Percentiles rank a stretch among this genome's conserved stretches.
Conservation (phyloP, 2,888 invertebrate genomes). For the Pasiphila rectangulata region DNA sequence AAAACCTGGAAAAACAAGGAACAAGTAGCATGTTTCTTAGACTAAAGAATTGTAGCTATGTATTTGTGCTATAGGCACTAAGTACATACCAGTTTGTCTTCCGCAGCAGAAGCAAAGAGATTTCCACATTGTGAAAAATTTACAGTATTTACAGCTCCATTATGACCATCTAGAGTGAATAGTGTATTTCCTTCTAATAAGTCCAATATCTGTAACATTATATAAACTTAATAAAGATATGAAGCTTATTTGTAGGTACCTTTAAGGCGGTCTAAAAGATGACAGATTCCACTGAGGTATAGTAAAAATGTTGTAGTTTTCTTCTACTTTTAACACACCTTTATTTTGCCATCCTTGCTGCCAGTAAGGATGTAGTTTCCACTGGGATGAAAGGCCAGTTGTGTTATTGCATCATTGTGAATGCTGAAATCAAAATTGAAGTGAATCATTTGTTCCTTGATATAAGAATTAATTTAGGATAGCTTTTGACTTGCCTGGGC, state of each 20-base stretch:
- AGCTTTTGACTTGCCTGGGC: no score
- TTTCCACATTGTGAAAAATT: slow-evolving; percentile 89
- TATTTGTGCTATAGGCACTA: neutral
- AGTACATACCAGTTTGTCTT: slow-evolving; percentile 84
- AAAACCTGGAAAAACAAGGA: slow-evolving; percentile 61
- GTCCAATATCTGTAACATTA: slow-evolving; percentile 85
- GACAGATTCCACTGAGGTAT: no score
- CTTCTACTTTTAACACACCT: no score
- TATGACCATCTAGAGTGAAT: slow-evolving; percentile 92
- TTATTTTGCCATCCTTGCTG: slow-evolving; percentile 91
- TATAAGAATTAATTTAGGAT: no score
- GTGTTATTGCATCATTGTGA: slow-evolving; percentile 84
- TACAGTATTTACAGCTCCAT: slow-evolving; percentile 85
- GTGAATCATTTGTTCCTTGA: neutral
- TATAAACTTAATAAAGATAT: neutral
- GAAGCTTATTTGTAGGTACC: neutral
- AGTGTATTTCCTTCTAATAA: slow-evolving; percentile 93
- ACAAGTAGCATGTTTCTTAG: no score
- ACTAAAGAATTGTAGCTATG: no score
- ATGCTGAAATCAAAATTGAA: slow-evolving; percentile 62
- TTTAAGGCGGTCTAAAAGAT: no score
- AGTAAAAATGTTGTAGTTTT: no score
- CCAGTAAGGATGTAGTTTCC: slow-evolving; percentile 92
- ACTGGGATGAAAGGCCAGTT: slow-evolving; percentile 91
- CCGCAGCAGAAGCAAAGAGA: slow-evolving; percentile 91